Evolutionary conservation across 2,888 invertebrate species (phyloP), one percentile per base, ranked within the genome.

Genomic region (Xylota segnis): DNA sequence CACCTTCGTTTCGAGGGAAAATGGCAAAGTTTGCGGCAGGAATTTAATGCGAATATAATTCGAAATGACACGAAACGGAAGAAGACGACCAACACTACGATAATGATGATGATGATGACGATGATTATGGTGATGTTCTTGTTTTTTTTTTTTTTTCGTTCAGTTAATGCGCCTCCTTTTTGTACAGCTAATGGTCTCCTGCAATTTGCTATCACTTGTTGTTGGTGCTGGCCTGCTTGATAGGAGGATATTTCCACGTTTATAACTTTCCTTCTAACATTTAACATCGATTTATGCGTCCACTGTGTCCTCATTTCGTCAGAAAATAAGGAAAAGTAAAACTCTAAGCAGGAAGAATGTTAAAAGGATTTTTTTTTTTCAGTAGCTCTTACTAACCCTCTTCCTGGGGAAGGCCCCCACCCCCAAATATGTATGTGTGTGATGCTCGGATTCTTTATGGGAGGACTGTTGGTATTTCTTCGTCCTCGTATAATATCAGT

Each of bases 281-380:
- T 63, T 68, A 68, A 16, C 76, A 71, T 78, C 70, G 78, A 78
- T 71, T 71, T 78, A 78, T 78, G 54, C 78, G 78, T 63, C 70
- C 56, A 71, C 70, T 78, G 56, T 56, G 75, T 65, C 75, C 56
- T 65, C 65, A 34, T 78, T 52, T 45, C 45, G 14, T 45, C 63
- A 75, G 14, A 18, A 27, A 52, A 50, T 16, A 52, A 16, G 54
- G 32, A 16, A 16, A 40, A 52, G 52, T 40, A 63, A 61, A 40
- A 27, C 45, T 56, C 70, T 56, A 63, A 68, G 76, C 50, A 50
- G 66, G 66, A 59, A 68, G 58, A 68, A 76, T 68, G 66, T 52
- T 68, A 76, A 76, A 76, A 76, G 76, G 76, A 37, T 78, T 78
- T 71, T 63, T 66, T n/a, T n/a, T 76, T 77, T 14, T 54, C 18